These are phyloP conservation scores for Crepidodera aurea DNA, from an alignment of 2,888 invertebrate genomes.

Conservation along the genomic window DNA sequence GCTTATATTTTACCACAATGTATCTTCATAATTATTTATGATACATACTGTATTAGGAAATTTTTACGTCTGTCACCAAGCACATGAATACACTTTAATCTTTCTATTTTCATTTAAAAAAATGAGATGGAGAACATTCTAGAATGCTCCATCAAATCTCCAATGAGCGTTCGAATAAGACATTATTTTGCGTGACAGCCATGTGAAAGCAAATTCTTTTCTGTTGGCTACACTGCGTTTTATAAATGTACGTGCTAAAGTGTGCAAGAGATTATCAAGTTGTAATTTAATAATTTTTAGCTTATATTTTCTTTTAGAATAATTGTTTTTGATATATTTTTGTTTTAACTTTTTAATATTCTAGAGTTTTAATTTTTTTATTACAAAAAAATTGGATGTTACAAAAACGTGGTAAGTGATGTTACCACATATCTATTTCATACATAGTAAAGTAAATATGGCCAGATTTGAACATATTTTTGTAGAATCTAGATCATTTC, in stretches of 20 bases:
- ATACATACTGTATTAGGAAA: too few species aligned
- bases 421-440: constrained; percentile 14
- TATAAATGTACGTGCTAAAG: not conserved
- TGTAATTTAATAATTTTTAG: not conserved
- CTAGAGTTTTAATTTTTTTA: constrained; percentile 10
- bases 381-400: constrained; percentile 16
- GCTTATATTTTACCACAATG: too few species aligned
- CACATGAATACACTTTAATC: too few species aligned
- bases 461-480: not conserved
- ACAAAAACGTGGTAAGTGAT: constrained; percentile 29
- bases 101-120: too few species aligned
- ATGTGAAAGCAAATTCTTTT: too few species aligned
- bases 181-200: too few species aligned
- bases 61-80: too few species aligned
- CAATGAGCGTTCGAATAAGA: too few species aligned
- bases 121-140: too few species aligned
- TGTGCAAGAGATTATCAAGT: constrained; percentile 4
- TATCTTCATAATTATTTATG: too few species aligned
- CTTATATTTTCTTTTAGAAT: not conserved
- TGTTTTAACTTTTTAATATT: constrained; percentile 4
- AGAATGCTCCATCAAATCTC: too few species aligned
- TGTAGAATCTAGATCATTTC: too few species aligned
- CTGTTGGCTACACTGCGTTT: not conserved
- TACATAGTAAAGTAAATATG: constrained; percentile 1
- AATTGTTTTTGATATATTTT: constrained; percentile 11